Evolutionary conservation across 1,140 invertebrate genomes (phyloP).

Genomic region (Colletes latitarsis): DNA sequence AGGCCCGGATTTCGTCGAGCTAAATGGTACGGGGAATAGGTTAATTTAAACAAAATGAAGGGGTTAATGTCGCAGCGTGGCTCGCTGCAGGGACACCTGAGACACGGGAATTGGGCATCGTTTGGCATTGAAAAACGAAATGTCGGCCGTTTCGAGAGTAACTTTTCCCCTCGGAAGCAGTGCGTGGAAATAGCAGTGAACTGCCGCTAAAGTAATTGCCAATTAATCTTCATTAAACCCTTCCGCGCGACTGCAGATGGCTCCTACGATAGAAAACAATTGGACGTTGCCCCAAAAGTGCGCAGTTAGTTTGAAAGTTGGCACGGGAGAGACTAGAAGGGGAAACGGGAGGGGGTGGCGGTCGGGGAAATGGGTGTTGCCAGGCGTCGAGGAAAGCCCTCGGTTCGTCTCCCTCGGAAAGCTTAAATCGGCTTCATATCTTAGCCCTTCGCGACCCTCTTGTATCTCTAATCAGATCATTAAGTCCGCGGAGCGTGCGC

Average conservation of each 20-base stretch:
- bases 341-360: not conserved
- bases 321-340: slow-evolving; percentile 39
- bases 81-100: too few relatives aligned
- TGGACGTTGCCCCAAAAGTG: slow-evolving; percentile 34
- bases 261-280: slow-evolving; percentile 46
- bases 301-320: slow-evolving; percentile 56
- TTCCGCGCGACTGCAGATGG: slow-evolving; percentile 44
- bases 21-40: too few relatives aligned
- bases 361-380: slow-evolving; percentile 62
- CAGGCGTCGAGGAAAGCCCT: slow-evolving; percentile 53
- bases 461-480: slow-evolving; percentile 71
- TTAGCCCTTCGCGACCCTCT: slow-evolving; percentile 49
- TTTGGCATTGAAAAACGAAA: not conserved
- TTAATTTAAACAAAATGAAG: too few relatives aligned
- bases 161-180: not conserved
- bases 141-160: not conserved
- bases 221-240: slow-evolving; percentile 58
- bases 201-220: slow-evolving; percentile 28
- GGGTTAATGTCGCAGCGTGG: too few relatives aligned
- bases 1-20: too few relatives aligned
- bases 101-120: too few relatives aligned
- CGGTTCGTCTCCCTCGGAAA: slow-evolving; percentile 59
- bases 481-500: slow-evolving; percentile 59
- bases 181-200: not conserved
- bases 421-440: slow-evolving; percentile 69